Conservation (phyloP, 2,888 invertebrate genomes). For the Aphodius sticticus region DNA sequence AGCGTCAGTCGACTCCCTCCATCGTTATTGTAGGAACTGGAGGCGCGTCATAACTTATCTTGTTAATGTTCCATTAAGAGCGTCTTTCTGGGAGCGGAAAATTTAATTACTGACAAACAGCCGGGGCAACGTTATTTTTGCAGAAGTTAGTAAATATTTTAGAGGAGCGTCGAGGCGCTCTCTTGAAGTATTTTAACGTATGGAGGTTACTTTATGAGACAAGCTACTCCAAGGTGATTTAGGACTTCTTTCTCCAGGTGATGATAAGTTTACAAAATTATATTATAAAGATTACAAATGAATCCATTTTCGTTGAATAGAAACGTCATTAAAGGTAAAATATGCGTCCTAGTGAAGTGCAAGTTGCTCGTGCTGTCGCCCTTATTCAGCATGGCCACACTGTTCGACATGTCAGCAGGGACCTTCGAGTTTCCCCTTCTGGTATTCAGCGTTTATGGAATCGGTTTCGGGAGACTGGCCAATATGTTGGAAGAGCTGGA, state of each 20-base stretch:
- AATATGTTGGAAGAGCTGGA: too few species aligned
- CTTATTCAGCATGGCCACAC: too few species aligned
- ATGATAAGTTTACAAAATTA: too few species aligned
- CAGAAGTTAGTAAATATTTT: not conserved
- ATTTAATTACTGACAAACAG: conserved; percentile 4
- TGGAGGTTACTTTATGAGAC: not conserved
- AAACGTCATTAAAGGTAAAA: too few species aligned
- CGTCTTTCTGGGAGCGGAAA: not conserved
- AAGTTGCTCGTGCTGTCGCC: too few species aligned
- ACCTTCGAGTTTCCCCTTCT: too few species aligned
- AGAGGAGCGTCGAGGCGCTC: not conserved
- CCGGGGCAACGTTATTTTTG: not conserved
- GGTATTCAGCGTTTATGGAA: too few species aligned
- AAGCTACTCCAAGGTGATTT: not conserved
- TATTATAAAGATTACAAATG: too few species aligned
- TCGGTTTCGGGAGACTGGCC: too few species aligned
- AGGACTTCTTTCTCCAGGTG: not conserved
- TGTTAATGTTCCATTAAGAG: not conserved
- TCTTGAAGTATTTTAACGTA: not conserved
- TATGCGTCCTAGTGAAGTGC: too few species aligned
- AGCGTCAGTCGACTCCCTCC: not conserved
- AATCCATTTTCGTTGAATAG: too few species aligned
- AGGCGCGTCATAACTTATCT: conserved; percentile 4
- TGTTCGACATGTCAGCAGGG: too few species aligned
- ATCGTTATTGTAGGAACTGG: not conserved